phyloP scores from a whole-genome alignment of 2,888 invertebrate species.

The Yponomeuta evonymella region DNA sequence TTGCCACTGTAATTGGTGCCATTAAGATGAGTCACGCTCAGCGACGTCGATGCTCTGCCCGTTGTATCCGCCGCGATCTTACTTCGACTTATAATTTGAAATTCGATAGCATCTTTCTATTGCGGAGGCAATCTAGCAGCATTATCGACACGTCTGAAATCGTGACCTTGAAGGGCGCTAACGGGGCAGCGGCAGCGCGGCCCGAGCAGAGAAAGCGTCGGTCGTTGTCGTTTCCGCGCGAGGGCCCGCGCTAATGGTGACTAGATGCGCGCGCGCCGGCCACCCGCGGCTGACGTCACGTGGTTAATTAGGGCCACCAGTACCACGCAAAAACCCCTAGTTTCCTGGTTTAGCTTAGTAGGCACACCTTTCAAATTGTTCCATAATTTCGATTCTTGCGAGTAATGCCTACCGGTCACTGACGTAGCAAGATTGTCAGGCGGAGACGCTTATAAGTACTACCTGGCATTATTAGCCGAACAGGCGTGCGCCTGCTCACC shows the following conservation, averaged over 20 bases:
- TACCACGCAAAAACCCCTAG: not conserved
- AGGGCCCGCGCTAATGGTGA: constrained; percentile 63
- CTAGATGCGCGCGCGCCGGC: constrained; percentile 38
- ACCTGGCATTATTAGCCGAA: constrained; percentile 33
- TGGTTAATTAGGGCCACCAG: constrained; percentile 50
- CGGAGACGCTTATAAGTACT: too few species aligned
- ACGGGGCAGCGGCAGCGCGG: constrained; percentile 35
- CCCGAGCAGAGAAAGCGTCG: constrained; percentile 63
- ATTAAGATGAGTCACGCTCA: constrained; percentile 74
- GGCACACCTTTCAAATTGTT: not conserved
- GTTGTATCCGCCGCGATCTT: constrained; percentile 55
- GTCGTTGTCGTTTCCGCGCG: constrained; percentile 74
- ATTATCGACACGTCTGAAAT: not conserved
- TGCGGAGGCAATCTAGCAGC: not conserved
- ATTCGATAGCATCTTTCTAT: constrained; percentile 7
- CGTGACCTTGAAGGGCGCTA: constrained; percentile 42
- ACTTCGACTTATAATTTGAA: constrained; percentile 14
- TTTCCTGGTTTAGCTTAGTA: not conserved
- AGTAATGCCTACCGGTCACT: too few species aligned
- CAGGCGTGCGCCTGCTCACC: constrained; percentile 47
- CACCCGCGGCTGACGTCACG: constrained; percentile 58
- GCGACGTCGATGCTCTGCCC: constrained; percentile 57
- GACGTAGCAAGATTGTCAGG: too few species aligned
- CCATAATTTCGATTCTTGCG: not conserved
- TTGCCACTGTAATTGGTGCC: constrained; percentile 61